Base-by-base conservation (phyloP, 1,140 invertebrate genomes). In the Physella acuta region DNA sequence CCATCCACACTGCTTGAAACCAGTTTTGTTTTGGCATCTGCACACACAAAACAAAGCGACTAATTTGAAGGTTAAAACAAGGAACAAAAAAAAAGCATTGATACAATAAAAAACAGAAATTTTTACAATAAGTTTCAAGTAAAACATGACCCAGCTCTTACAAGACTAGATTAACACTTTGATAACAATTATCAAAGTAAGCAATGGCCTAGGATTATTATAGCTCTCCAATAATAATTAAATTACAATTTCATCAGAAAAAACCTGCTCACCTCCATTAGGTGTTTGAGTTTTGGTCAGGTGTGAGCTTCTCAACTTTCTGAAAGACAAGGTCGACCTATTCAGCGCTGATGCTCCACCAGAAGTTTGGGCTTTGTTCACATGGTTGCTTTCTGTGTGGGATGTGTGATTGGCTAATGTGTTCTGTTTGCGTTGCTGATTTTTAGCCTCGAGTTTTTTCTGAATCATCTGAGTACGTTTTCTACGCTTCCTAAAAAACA, bases 401-500 rank as follows among this genome's bases (percentile, higher is more conserved):
- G 30, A n/a, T 24, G 60, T 69, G n/a, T 60, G 60, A 8, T 53
- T 51, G 52, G 44, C 62, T 20, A 52, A 58, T 39, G 33, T 56
- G 1, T 51, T 44, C 62, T 72, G 64, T 5, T 33, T 36, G 1
- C 68, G 71, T 31, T 55, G 58, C 39, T 70, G 67, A 53, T 68
- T 61, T 60, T 75, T 75, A 3, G 68, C 65, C 52, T 74, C 66
- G n/a, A 66, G 34, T 39, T 75, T 73, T 36, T 70, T 72, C 60
- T 70, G 59, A 24, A 68, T 61, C 59, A 65, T 69, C 56, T 68
- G 68, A 24, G 70, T 63, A 26, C 71, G 56, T 30, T 70, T 61
- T 28, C 63, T 59, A 28, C 71, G 44, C 36, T 58, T 56, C 24
- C 72, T 70, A 60, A 78, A 75, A 34, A 77, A 78, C 68, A 75